Evolutionary conservation across 2,888 invertebrate genomes (phyloP).

Genomic region (Timema podura): DNA sequence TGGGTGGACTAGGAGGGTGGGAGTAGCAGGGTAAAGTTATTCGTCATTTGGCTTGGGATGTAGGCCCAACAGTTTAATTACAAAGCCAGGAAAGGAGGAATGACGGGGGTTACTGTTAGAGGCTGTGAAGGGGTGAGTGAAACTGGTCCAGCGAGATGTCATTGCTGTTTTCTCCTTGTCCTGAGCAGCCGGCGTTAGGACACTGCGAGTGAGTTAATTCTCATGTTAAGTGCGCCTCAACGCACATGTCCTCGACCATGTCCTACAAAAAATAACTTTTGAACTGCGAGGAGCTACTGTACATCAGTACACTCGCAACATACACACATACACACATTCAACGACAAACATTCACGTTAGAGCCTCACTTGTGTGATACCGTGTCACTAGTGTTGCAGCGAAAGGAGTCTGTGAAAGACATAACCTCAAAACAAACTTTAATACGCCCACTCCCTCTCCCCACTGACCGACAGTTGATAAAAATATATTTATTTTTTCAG

Average conservation of each 20-base stretch:
- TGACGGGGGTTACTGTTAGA: background rate
- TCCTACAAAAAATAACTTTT: no score
- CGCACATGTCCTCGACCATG: constrained; percentile 23
- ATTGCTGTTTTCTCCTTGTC: constrained; percentile 17
- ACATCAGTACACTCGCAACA: no score
- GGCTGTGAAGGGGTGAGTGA: constrained; percentile 1
- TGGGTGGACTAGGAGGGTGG: background rate
- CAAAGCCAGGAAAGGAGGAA: constrained; percentile 14
- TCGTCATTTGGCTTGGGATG: constrained; percentile 12
- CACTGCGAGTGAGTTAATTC: constrained; percentile 29
- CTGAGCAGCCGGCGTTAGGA: constrained; percentile 15
- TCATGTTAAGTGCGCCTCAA: constrained; percentile 28
- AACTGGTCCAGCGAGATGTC: constrained; percentile 13
- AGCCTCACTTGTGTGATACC: no score
- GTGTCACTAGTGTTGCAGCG: no score
- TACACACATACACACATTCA: no score
- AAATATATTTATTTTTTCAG: no score
- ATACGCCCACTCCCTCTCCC: no score
- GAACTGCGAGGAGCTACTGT: no score
- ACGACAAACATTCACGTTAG: no score
- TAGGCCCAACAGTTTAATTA: constrained; percentile 10
- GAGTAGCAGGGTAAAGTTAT: constrained; percentile 5
- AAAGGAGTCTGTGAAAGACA: no score
- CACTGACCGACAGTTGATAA: no score
- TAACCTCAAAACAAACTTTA: no score